Evolutionary conservation across 2,797 vertebrate species (phyloP).

Genomic region (Aulostomus chinensis): DNA sequence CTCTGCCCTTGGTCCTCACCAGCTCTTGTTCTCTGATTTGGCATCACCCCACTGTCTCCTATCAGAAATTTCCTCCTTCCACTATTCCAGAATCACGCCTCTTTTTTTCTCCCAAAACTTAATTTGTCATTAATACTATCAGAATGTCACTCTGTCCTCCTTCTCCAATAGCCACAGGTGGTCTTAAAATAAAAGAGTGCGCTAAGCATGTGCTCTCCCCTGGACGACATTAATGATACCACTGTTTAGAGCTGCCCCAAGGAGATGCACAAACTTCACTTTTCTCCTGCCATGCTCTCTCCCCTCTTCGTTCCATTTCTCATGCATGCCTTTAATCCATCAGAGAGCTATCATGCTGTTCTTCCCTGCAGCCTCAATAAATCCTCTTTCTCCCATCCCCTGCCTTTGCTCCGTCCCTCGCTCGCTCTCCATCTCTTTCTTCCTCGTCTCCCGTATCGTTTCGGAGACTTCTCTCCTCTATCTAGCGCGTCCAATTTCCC

Average conservation of each 20-base stretch:
- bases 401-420: slow-evolving; percentile 18
- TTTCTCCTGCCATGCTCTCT: slow-evolving; percentile 34
- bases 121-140: slow-evolving; percentile 60
- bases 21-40: not conserved
- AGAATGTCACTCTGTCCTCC: slow-evolving; percentile 27
- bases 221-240: slow-evolving; percentile 66
- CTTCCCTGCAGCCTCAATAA: slow-evolving; percentile 72
- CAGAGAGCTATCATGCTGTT: slow-evolving; percentile 63
- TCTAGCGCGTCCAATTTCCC: slow-evolving; percentile 27
- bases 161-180: slow-evolving; percentile 62
- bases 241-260: slow-evolving; percentile 66
- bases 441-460: slow-evolving; percentile 23
- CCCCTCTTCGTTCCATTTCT: slow-evolving; percentile 58
- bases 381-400: slow-evolving; percentile 61
- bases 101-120: slow-evolving; percentile 20
- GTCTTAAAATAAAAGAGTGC: slow-evolving; percentile 54
- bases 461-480: slow-evolving; percentile 14
- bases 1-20: slow-evolving; percentile 13
- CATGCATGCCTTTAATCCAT: slow-evolving; percentile 72
- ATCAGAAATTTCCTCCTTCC: slow-evolving; percentile 42
- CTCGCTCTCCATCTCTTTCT: slow-evolving; percentile 1
- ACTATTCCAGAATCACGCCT: slow-evolving; percentile 18
- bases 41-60: slow-evolving; percentile 14
- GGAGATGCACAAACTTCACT: slow-evolving; percentile 65
- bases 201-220: slow-evolving; percentile 45